Evolutionary conservation across 2,797 vertebrate species (phyloP).

Genomic region (Kryptopterus vitreolus): DNA sequence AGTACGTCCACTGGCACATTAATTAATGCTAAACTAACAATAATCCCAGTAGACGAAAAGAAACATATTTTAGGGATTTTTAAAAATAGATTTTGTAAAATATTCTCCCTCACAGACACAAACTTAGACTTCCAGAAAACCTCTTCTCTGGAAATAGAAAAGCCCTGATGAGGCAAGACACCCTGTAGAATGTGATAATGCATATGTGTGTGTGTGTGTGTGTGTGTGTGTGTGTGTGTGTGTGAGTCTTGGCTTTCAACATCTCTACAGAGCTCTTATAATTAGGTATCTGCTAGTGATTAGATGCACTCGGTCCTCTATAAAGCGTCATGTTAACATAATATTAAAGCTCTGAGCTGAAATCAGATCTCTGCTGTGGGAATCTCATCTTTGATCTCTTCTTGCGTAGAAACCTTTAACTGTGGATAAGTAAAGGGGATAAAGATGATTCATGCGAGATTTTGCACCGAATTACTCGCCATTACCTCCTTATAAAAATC

Average conservation of each 20-base stretch:
- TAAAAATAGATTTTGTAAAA: neutral
- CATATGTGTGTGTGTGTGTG: neutral
- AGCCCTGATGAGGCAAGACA: neutral
- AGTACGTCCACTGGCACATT: neutral
- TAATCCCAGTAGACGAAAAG: neutral
- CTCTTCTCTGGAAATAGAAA: neutral
- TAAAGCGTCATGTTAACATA: neutral
- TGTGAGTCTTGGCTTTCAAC: neutral
- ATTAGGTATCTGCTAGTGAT: slow-evolving; percentile 31
- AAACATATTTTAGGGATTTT: neutral
- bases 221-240: neutral
- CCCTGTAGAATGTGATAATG: neutral
- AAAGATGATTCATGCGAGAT: neutral
- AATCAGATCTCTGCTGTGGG: slow-evolving; percentile 8
- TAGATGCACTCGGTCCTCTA: neutral
- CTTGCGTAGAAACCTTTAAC: neutral
- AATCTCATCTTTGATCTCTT: neutral
- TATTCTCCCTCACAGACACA: neutral
- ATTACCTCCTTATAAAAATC: slow-evolving; percentile 17
- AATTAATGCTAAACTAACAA: neutral
- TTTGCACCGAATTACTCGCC: neutral
- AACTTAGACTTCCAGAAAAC: neutral
- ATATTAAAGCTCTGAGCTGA: slow-evolving; percentile 15
- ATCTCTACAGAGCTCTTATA: slow-evolving; percentile 7
- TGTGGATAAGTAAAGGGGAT: slow-evolving; percentile 1